Percentiles rank a stretch among this genome's conserved stretches.
phyloP scores from a whole-genome alignment of 2,888 invertebrate genomes.

The Mimas tiliae region DNA sequence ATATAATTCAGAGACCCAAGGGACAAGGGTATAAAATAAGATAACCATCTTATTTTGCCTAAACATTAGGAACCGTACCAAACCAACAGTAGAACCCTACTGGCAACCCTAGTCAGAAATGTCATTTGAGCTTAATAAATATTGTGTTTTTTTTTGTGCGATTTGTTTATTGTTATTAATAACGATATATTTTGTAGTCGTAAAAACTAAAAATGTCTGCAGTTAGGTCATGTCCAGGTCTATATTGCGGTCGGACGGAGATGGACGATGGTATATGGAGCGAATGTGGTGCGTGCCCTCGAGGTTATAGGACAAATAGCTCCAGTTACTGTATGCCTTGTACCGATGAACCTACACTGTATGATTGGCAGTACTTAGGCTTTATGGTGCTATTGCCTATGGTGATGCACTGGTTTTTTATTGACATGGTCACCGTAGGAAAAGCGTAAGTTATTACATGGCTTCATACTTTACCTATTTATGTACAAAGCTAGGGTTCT shows the following conservation, averaged over 20 bases:
- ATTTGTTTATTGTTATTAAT: not conserved
- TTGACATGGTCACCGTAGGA: constrained; percentile 91
- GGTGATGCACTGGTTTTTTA: constrained; percentile 96
- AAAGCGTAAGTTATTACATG: constrained; percentile 86
- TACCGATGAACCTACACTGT: constrained; percentile 89
- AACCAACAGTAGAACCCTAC: no score
- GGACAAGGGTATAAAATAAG: no score
- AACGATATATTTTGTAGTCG: not conserved
- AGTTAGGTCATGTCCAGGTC: constrained; percentile 89
- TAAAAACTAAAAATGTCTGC: constrained; percentile 54
- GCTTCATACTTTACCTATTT: no score
- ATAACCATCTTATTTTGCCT: no score
- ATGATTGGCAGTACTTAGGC: constrained; percentile 97
- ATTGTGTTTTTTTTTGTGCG: not conserved
- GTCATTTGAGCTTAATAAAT: not conserved
- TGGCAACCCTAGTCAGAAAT: no score
- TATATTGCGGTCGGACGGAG: constrained; percentile 91
- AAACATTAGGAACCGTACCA: no score
- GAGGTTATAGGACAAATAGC: constrained; percentile 90
- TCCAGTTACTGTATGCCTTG: constrained; percentile 92
- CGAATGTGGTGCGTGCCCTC: constrained; percentile 93
- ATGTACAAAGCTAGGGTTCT: no score
- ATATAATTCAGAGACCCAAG: no score
- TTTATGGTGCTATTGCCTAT: constrained; percentile 96
- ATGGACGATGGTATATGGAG: constrained; percentile 88